Evolutionary conservation across 2,113 vertebrate genomes (phyloP), one percentile per base, ranked within the genome.

Genomic region (Athene noctua): DNA sequence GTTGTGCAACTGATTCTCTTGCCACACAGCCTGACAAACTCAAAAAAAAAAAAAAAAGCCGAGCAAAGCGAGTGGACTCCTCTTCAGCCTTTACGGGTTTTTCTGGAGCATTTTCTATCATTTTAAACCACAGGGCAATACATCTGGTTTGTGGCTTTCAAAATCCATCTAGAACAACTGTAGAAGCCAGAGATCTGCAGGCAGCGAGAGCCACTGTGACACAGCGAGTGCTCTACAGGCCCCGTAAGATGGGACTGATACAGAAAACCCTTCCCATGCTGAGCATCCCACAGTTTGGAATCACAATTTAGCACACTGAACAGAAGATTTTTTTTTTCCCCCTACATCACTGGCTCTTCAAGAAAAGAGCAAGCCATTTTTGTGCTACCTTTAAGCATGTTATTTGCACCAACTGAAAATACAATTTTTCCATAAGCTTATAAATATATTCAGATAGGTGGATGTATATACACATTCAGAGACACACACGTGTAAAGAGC

Each of bases 261-360:
- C 5, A 55, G 55, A 67, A 63, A 83, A 36, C 15, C 47, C 20
- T 26, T 34, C 27, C 30, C 32, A 4, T 1, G 21, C 5, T 12
- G 30, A 89, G n/a, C 59, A 74, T 38, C 63, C 44, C 49, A 80
- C 5, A 36, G 13, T 47, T 40, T 52, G 71, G 44, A 72, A 86
- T 73, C 54, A 77, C 27, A 88, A 3, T 8, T 30, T 72, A 13
- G 23, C 44, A 85, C 34, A 38, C 16, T 49, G 49, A 75, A 54
- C 2, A n/a, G 34, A 47, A 32, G 17, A n/a, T 26, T 80, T 4
- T 4, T 40, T 62, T 13, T 49, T 18, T 2, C 1, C 3, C 3
- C 9, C 36, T 46, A 26, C 5, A n/a, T 47, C 32, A 75, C 61
- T 54, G 26, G 6, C 55, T 83, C 23, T 54, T 87, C 15, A 67